phyloP scores from a whole-genome alignment of 2,113 vertebrate genomes.

The Dascyllus trimaculatus region DNA sequence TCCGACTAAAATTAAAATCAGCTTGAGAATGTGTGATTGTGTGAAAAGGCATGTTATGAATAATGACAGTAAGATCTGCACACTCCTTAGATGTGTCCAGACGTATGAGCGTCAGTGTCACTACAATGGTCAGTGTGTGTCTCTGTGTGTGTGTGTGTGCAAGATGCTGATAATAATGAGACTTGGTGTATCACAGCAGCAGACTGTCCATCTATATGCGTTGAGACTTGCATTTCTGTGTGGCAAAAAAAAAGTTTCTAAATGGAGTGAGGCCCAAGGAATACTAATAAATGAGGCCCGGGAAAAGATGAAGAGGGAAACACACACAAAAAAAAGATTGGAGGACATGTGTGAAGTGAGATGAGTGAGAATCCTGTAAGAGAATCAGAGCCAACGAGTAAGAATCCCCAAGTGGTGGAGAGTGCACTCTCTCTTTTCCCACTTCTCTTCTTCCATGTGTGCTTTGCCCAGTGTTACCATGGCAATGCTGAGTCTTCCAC shows the following conservation, averaged over 20 bases:
- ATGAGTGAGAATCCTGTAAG: constrained; percentile 57
- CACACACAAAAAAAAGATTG: constrained; percentile 18
- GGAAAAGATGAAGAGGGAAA: constrained; percentile 31
- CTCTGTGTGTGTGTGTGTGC: not conserved
- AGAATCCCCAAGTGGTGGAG: constrained; percentile 56
- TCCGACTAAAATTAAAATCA: constrained; percentile 17
- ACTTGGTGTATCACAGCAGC: constrained; percentile 12
- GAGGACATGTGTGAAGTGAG: constrained; percentile 58
- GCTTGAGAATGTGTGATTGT: constrained; percentile 29
- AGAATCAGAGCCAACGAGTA: constrained; percentile 54
- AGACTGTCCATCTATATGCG: not conserved
- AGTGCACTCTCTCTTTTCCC: constrained; percentile 49
- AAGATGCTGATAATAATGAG: constrained; percentile 9
- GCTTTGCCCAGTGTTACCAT: constrained; percentile 68
- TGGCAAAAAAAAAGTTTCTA: constrained; percentile 4
- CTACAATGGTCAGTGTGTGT: constrained; percentile 15
- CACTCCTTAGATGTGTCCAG: constrained; percentile 25
- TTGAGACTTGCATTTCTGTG: constrained; percentile 19
- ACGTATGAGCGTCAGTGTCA: constrained; percentile 29
- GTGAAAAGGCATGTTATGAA: constrained; percentile 26
- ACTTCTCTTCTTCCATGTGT: constrained; percentile 52
- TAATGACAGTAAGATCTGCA: constrained; percentile 27
- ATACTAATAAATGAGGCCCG: constrained; percentile 25
- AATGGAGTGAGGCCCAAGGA: constrained; percentile 22
- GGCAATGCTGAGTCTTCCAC: constrained; percentile 63